These are phyloP conservation scores for Etheostoma nigrum DNA, from an alignment of 2,797 vertebrate species.

Conservation along the genomic window DNA sequence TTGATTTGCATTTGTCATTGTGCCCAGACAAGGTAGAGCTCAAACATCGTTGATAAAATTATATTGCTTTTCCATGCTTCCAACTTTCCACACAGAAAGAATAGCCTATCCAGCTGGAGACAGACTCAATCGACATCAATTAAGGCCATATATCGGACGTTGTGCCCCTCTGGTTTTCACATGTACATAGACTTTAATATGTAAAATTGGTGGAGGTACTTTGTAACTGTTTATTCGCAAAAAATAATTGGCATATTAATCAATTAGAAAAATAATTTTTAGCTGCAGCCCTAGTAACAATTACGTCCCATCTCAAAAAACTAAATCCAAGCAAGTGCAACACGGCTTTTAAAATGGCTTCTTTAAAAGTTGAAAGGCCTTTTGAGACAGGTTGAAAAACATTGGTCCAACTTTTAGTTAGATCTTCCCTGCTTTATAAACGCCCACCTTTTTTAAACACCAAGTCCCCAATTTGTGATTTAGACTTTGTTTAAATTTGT, in stretches of 20 bases:
- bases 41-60: constrained; percentile 12
- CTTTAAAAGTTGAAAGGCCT: not conserved
- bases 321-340: not conserved
- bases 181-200: not conserved
- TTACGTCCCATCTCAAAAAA: not conserved
- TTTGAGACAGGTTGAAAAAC: not conserved
- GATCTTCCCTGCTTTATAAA: not conserved
- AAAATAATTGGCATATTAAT: not conserved
- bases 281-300: no score
- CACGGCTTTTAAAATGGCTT: not conserved
- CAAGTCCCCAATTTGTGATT: not conserved
- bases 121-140: not conserved
- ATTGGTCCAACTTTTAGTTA: not conserved
- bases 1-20: constrained; percentile 36
- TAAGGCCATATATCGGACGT: not conserved
- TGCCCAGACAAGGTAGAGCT: constrained; percentile 9
- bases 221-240: not conserved
- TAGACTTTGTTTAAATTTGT: not conserved
- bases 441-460: not conserved
- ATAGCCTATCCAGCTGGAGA: not conserved
- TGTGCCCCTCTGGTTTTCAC: not conserved
- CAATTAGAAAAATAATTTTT: not conserved
- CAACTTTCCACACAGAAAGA: not conserved
- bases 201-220: not conserved
- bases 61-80: not conserved